phyloP scores from a whole-genome alignment of 2,797 vertebrate genomes.

The Furcifer pardalis region DNA sequence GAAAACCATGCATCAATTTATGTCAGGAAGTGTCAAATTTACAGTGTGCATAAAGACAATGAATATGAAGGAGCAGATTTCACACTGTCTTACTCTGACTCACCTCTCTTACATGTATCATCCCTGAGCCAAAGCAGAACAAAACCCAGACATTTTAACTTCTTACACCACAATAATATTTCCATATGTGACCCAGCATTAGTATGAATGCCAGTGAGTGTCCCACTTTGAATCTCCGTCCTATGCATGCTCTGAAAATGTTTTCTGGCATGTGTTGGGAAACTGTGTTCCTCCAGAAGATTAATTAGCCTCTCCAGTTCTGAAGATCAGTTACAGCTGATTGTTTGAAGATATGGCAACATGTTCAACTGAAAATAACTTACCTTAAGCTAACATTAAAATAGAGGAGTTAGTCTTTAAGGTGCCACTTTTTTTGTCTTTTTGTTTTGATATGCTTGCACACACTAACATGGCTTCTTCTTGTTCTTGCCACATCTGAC shows the following conservation, averaged over 20 bases:
- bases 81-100: background rate
- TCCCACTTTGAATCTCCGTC: background rate
- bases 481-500: too few relatives aligned
- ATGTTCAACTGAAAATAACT: slow-evolving; percentile 55
- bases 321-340: slow-evolving; percentile 42
- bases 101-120: background rate
- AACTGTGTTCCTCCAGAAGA: slow-evolving; percentile 40
- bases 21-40: background rate
- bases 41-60: background rate
- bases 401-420: too few relatives aligned
- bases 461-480: too few relatives aligned
- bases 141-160: background rate
- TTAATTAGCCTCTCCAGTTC: slow-evolving; percentile 40
- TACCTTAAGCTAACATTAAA: too few relatives aligned
- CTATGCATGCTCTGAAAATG: background rate
- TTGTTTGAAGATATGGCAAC: slow-evolving; percentile 54
- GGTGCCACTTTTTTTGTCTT: too few relatives aligned
- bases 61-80: background rate
- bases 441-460: too few relatives aligned
- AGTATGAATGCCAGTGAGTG: background rate
- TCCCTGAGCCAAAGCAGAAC: background rate
- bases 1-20: background rate
- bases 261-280: slow-evolving; percentile 1
- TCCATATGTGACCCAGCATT: background rate
- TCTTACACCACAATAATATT: background rate